Percentiles rank a stretch among this genome's conserved stretches.
Evolutionary conservation across 2,113 vertebrate species (phyloP).

Genomic region (Zonotrichia leucophrys): DNA sequence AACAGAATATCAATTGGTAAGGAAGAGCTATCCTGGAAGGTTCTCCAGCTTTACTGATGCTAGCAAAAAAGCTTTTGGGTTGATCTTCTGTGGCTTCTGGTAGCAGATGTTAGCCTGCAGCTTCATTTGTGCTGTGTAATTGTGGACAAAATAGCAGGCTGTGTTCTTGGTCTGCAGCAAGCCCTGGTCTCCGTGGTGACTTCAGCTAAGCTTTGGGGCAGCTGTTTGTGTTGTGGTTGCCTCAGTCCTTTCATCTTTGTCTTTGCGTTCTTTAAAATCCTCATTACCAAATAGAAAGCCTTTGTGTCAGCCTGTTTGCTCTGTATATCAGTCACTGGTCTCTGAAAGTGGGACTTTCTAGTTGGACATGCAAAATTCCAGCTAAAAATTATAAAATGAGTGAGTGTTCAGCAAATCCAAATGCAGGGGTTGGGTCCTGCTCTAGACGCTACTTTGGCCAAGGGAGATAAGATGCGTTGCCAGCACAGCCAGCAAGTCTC

Average conservation of each 20-base stretch:
- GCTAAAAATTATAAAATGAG: neutral
- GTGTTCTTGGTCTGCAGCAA: neutral
- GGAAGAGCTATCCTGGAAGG: neutral
- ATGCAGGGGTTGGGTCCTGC: neutral
- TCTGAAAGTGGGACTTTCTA: neutral
- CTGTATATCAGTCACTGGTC: accelerated
- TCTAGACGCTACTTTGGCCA: neutral
- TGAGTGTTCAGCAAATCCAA: neutral
- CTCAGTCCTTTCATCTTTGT: neutral
- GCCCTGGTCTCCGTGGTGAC: neutral
- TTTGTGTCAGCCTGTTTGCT: neutral
- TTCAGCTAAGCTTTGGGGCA: neutral
- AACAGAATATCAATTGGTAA: neutral
- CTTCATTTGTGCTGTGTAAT: neutral
- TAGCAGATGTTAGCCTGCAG: neutral
- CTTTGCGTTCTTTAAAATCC: neutral
- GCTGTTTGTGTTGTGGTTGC: neutral
- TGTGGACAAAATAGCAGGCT: neutral
- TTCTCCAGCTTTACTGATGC: neutral
- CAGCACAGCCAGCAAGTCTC: neutral
- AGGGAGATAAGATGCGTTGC: neutral
- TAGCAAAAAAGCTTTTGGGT: neutral
- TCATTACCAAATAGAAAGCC: neutral
- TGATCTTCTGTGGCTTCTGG: neutral
- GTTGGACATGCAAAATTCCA: neutral